phyloP scores from a whole-genome alignment of 2,888 invertebrate species.

The Eupithecia subfuscata region DNA sequence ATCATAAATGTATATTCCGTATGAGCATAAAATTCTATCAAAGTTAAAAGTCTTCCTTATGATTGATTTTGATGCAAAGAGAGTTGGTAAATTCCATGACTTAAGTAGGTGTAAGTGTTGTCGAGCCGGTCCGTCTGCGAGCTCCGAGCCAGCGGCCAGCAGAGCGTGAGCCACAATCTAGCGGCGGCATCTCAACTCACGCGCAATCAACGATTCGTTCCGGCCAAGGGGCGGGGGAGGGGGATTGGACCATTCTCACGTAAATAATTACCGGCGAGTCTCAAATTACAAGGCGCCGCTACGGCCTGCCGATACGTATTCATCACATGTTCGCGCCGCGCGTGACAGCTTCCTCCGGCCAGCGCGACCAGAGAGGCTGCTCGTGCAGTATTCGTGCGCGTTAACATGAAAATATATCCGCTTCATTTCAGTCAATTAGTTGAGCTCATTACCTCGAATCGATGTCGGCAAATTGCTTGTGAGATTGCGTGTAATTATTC shows the following conservation, averaged over 20 bases:
- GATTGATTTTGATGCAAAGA: background rate
- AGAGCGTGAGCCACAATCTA: conserved; percentile 73
- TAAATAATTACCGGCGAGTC: conserved; percentile 82
- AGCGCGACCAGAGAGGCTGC: conserved; percentile 37
- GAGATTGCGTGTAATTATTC: conserved; percentile 11
- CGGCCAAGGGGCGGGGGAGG: conserved; percentile 56
- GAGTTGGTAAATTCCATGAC: background rate
- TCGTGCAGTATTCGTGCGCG: conserved; percentile 31
- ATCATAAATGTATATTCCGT: background rate
- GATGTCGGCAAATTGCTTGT: conserved; percentile 20
- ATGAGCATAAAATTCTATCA: background rate
- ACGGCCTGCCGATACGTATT: conserved; percentile 79
- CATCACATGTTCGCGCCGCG: conserved; percentile 80
- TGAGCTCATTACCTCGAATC: conserved; percentile 32
- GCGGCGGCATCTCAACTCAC: conserved; percentile 73
- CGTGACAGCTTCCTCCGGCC: conserved; percentile 81
- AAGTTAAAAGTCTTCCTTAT: background rate
- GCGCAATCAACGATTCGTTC: conserved; percentile 82
- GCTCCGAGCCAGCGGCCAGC: conserved; percentile 40
- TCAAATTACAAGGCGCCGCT: conserved; percentile 83
- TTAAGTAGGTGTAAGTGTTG: conserved; percentile 22
- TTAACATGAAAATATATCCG: conserved; percentile 47
- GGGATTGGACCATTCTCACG: conserved; percentile 76
- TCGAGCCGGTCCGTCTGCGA: conserved; percentile 33
- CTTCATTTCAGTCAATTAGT: conserved; percentile 51